phyloP scores from a whole-genome alignment of 64 coral and sea anemone species.

The Dendronephthya gigantea region DNA sequence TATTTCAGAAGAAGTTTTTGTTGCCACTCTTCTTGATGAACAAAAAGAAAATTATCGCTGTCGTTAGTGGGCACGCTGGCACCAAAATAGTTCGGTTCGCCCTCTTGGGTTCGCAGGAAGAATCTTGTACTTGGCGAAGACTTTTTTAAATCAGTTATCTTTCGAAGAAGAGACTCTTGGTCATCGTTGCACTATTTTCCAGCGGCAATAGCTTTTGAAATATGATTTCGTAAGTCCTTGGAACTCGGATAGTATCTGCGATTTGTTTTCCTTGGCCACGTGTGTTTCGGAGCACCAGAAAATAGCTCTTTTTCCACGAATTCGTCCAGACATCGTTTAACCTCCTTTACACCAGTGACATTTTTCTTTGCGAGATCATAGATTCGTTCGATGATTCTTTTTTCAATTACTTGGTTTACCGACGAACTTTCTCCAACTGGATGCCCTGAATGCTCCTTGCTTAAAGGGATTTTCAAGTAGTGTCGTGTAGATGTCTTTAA shows the following conservation, averaged over 20 bases:
- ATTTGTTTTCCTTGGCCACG: conserved; percentile 15
- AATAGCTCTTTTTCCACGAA: conserved; percentile 29
- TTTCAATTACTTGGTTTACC: conserved; percentile 28
- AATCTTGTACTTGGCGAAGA: background rate
- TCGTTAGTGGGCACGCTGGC: background rate
- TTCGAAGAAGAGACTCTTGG: conserved; percentile 17
- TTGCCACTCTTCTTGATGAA: conserved; percentile 23
- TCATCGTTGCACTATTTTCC: conserved; percentile 1
- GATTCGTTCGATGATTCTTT: conserved; percentile 15
- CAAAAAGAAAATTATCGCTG: conserved; percentile 16
- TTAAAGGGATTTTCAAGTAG: conserved; percentile 27
- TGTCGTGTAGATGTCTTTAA: background rate
- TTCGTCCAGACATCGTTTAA: conserved; percentile 21
- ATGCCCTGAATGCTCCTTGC: conserved; percentile 8
- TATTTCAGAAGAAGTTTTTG: background rate
- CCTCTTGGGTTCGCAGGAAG: conserved; percentile 29
- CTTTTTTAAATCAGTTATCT: conserved; percentile 22
- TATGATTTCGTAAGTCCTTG: conserved; percentile 42
- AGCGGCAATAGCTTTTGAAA: conserved; percentile 25
- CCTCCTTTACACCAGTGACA: background rate
- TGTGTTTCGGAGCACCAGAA: background rate
- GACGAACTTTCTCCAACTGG: conserved; percentile 18
- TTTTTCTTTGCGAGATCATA: no score
- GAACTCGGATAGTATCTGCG: conserved; percentile 30
- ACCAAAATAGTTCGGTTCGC: background rate